These are phyloP conservation scores for Chauna torquata DNA, from an alignment of 2,113 vertebrate species.

Conservation along the genomic window DNA sequence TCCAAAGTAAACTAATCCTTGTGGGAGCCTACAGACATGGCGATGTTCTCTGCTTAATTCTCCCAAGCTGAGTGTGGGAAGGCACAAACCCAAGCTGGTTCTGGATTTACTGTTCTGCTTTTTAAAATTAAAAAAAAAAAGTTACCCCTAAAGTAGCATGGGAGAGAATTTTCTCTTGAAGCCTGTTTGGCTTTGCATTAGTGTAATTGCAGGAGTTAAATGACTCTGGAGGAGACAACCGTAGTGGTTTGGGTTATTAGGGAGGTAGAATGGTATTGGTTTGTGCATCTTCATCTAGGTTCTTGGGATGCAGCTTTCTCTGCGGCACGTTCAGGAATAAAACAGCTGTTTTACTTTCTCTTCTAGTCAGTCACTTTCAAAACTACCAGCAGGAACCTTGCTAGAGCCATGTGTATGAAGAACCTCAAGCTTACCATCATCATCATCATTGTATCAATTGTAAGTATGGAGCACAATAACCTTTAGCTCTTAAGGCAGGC, in stretches of 20 bases:
- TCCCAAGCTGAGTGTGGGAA: neutral
- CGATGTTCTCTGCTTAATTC: neutral
- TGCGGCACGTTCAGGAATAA: neutral
- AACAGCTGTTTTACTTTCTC: neutral
- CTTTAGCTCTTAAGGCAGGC: neutral
- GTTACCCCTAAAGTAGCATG: neutral
- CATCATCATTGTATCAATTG: constrained; percentile 83
- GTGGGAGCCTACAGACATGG: neutral
- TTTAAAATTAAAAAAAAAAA: too few relatives aligned
- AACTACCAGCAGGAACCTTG: constrained; percentile 97
- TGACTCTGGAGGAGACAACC: neutral
- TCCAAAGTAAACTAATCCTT: neutral
- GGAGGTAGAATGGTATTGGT: neutral
- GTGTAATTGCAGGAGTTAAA: neutral
- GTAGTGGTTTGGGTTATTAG: neutral
- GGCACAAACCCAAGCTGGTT: neutral
- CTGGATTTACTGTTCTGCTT: neutral
- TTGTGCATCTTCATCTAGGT: neutral
- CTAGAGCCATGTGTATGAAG: constrained; percentile 98
- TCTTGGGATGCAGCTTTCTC: neutral
- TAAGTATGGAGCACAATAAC: constrained; percentile 72
- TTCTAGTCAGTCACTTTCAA: constrained; percentile 95
- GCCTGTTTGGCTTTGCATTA: neutral
- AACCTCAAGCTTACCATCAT: constrained; percentile 96
- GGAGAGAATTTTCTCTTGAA: neutral